phyloP scores from a whole-genome alignment of 2,888 invertebrate species.

The Trichogramma dendrolimi region DNA sequence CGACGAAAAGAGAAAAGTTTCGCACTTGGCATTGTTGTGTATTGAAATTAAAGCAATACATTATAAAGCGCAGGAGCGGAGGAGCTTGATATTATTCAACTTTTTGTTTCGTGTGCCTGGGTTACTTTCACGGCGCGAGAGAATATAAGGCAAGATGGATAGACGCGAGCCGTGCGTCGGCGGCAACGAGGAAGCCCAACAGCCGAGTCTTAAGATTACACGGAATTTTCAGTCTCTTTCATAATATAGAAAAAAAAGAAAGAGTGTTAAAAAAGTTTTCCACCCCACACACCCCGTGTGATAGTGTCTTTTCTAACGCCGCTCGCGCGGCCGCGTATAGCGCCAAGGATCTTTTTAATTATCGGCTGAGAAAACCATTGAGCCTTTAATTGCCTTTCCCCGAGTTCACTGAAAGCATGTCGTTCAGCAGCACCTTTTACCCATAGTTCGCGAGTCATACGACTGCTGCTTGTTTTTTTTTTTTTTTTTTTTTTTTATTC shows the following conservation, averaged over 20 bases:
- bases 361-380: conserved; percentile 19
- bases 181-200: conserved; percentile 14
- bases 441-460: neutral
- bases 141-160: conserved; percentile 6
- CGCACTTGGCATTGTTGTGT: conserved; percentile 31
- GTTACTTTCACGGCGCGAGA: conserved; percentile 28
- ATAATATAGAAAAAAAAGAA: neutral
- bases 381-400: conserved; percentile 23
- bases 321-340: too few species aligned
- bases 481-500: neutral
- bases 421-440: neutral
- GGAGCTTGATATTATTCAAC: conserved; percentile 37
- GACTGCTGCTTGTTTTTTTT: neutral
- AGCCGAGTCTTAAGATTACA: neutral
- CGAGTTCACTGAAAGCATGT: conserved; percentile 16
- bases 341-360: conserved; percentile 25
- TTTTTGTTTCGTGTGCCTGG: conserved; percentile 27
- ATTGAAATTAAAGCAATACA: conserved; percentile 39
- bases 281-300: neutral
- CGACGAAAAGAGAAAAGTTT: neutral
- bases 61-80: conserved; percentile 24
- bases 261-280: neutral
- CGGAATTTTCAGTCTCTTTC: too few species aligned
- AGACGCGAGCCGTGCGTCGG: conserved; percentile 7
- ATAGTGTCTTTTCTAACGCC: conserved; percentile 16